These are phyloP conservation scores for Mormyrus iriodes DNA, from an alignment of 2,113 vertebrate species.

Conservation along the genomic window DNA sequence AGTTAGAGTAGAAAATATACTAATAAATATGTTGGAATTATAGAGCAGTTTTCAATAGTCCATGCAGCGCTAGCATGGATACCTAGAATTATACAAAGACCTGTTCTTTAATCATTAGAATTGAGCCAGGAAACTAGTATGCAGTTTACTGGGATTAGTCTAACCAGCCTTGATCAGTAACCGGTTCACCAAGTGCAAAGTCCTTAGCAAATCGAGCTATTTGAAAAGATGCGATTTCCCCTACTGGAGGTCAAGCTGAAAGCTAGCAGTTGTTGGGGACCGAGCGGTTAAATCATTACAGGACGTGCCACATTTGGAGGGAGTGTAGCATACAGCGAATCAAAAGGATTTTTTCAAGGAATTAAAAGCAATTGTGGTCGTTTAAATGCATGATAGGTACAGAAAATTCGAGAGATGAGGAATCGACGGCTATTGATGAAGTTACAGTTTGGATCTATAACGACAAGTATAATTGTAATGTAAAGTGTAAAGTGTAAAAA, in stretches of 20 bases:
- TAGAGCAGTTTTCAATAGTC: not conserved
- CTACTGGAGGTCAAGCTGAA: not conserved
- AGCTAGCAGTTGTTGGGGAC: not conserved
- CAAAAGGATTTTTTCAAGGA: not conserved
- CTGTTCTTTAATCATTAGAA: not conserved
- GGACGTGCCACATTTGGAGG: not conserved
- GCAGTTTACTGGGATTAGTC: not conserved
- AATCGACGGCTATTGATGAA: not conserved
- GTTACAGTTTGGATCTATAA: not conserved
- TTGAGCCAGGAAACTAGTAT: not conserved
- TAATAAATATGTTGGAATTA: not conserved
- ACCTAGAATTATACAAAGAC: no score
- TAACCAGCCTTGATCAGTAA: not conserved
- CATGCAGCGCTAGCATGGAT: no score
- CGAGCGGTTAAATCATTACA: not conserved
- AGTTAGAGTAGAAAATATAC: not conserved
- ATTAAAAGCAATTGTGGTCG: conserved; percentile 14
- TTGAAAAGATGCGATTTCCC: not conserved
- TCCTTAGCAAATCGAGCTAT: not conserved
- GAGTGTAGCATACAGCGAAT: not conserved
- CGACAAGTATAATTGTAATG: not conserved
- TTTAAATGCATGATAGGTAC: conserved; percentile 10
- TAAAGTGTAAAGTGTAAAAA: not conserved
- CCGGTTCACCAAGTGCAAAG: not conserved
- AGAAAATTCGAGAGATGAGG: not conserved